A percentile compares a stretch with the other conserved stretches of the same genome.
Conservation (phyloP, 2,797 vertebrate species). For the Hemitrygon akajei region DNA sequence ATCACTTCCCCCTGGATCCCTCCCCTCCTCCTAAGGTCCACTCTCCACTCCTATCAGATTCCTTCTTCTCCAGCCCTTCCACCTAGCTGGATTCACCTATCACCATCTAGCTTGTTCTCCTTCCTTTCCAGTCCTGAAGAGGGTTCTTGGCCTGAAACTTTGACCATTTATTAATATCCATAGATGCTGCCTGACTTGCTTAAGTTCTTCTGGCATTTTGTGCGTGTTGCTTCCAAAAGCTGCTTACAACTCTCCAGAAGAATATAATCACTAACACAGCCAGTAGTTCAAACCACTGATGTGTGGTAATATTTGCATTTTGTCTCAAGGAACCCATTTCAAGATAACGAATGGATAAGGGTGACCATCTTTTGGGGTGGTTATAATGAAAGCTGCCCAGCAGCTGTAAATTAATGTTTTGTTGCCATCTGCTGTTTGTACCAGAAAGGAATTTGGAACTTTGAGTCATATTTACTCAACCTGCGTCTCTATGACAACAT, state of each 20-base stretch:
- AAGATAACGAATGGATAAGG: not conserved
- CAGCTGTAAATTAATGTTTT: not conserved
- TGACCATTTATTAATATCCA: too few species aligned
- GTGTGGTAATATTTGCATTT: not conserved
- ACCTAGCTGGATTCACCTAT: too few species aligned
- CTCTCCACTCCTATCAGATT: too few species aligned
- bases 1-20: too few species aligned
- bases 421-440: not conserved
- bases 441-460: not conserved
- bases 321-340: not conserved
- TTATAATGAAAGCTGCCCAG: not conserved
- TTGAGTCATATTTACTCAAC: conserved; percentile 12
- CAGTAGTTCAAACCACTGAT: not conserved
- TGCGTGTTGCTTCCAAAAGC: not conserved
- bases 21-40: too few species aligned
- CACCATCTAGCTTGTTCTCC: too few species aligned
- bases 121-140: too few species aligned
- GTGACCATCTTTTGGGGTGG: not conserved
- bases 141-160: too few species aligned
- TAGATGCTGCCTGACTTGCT: too few species aligned
- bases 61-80: too few species aligned
- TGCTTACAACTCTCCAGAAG: not conserved
- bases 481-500: not conserved
- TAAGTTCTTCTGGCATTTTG: too few species aligned
- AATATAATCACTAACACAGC: not conserved